A percentile compares a stretch with the other conserved stretches of the same genome.
These are phyloP conservation scores for Zygothrica quintamaculata DNA, from an alignment of 2,888 invertebrate genomes.

Conservation along the genomic window DNA sequence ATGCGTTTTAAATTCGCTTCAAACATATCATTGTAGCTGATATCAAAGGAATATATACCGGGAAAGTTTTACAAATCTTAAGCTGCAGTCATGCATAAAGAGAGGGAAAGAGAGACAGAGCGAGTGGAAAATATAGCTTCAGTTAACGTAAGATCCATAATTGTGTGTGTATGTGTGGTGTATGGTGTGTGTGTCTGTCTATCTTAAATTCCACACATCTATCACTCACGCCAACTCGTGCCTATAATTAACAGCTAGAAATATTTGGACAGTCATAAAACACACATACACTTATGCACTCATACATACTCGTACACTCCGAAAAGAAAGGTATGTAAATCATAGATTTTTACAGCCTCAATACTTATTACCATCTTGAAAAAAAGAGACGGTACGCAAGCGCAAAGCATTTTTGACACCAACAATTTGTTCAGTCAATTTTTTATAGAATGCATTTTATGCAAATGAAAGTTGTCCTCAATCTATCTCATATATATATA, in stretches of 20 bases:
- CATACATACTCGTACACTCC: conserved; percentile 11
- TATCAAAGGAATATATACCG: not conserved
- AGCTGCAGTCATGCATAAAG: not conserved
- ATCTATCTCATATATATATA: conserved; percentile 43
- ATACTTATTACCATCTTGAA: not conserved
- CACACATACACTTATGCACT: conserved; percentile 20
- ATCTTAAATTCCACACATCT: conserved; percentile 52
- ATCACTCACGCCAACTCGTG: conserved; percentile 68
- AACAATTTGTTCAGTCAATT: conserved; percentile 72
- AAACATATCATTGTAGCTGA: conserved; percentile 11
- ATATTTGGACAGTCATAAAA: conserved; percentile 72
- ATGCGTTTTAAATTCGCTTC: conserved; percentile 67
- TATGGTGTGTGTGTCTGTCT: no score
- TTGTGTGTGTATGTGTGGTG: no score
- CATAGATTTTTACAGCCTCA: conserved; percentile 22
- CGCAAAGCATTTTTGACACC: conserved; percentile 66
- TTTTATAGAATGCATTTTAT: conserved; percentile 67
- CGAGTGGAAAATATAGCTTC: no score
- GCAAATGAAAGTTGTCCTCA: conserved; percentile 74
- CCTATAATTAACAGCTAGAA: conserved; percentile 74
- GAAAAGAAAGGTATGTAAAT: conserved; percentile 40
- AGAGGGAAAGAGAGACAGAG: no score
- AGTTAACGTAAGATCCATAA: conserved; percentile 3
- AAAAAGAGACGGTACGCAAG: not conserved
- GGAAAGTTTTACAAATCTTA: not conserved